Conservation (phyloP, 2,113 vertebrate species). For the Ailurus styani region DNA sequence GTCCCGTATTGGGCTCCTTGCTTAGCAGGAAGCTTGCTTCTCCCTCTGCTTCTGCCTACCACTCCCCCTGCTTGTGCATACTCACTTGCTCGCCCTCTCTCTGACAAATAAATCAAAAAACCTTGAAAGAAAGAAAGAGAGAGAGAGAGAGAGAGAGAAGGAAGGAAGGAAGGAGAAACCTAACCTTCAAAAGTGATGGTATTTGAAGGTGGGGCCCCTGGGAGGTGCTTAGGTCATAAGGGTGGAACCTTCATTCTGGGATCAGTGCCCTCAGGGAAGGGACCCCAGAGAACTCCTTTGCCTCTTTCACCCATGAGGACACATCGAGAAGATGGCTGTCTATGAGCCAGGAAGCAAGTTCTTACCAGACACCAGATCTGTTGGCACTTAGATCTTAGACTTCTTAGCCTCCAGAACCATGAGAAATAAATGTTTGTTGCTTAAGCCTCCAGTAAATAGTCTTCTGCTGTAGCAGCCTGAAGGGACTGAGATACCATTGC, state of each 20-base stretch:
- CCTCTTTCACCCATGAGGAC: background rate
- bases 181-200: background rate
- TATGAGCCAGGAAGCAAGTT: background rate
- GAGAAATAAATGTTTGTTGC: background rate
- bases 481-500: background rate
- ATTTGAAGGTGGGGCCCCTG: background rate
- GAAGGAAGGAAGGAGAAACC: background rate
- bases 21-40: background rate
- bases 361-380: too few relatives aligned
- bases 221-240: background rate
- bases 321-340: accelerated
- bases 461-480: background rate
- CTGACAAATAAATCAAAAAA: background rate
- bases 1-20: background rate
- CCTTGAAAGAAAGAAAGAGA: background rate
- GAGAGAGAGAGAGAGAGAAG: too few relatives aligned
- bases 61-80: background rate
- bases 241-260: background rate
- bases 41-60: background rate
- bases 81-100: background rate
- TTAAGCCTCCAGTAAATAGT: accelerated
- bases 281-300: too few relatives aligned
- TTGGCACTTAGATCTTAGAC: background rate
- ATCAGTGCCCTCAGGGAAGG: too few relatives aligned
- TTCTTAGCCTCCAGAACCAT: background rate